Evolutionary conservation across 2,888 invertebrate genomes (phyloP), one percentile per base, ranked within the genome.

Genomic region (Platycheirus albimanus): DNA sequence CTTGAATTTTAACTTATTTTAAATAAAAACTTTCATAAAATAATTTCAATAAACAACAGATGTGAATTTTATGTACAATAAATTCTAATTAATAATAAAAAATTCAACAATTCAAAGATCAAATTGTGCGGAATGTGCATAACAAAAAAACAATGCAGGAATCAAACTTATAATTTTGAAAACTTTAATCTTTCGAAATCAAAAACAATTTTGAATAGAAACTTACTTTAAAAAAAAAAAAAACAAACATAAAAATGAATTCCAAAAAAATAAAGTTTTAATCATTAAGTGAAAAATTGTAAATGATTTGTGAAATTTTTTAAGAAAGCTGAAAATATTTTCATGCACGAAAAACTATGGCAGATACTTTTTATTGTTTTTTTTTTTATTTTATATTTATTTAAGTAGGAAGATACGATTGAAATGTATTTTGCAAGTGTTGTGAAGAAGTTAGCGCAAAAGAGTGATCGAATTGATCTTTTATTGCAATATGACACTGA

Each of bases 231-330:
- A 13, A 49, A 54, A 13, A 30, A 51, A n/a, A n/a, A 52, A 66
- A 38, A 19, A 28, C 28, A 7, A n/a, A 30, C 7, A 19, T 8
- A 69, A 38, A 20, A 43, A 47, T 33, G 7, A 33, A 33, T 33
- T 6, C 30, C 8, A 6, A 8, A n/a, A 43, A 6, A n/a, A 28
- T 8, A 30, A 11, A 67, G n/a, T n/a, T n/a, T n/a, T n/a, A 36
- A 20, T 24, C 30, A 47, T 47, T 41, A 56, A 83, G 69, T 83
- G n/a, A 74, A 74, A 77, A 66, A 38, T 36, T 41, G 0, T 63
- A 79, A 70, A 79, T 84, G 84, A 72, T 79, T 79, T 79, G 84
- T 84, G 84, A 79, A 79, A 79, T 84, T 84, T n/a, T 67, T 56
- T 69, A 84, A 79, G 84, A 84, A 84, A 84, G 78, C 78, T 79